Conservation (phyloP, 2,888 invertebrate genomes). For the Frankliniella fusca region DNA sequence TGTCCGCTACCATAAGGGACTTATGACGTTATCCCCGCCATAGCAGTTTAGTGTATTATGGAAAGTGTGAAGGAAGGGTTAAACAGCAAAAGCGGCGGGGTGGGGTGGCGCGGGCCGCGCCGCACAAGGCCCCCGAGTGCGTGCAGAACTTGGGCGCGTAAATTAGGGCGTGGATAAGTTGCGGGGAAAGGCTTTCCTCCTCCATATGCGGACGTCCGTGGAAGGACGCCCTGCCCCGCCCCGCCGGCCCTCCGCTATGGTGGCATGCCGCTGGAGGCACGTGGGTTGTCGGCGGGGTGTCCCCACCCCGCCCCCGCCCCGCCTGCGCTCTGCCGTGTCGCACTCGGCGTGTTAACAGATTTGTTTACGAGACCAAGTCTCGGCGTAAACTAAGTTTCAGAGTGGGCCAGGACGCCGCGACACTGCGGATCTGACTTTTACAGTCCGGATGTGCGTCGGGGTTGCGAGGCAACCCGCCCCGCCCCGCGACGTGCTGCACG, state of each 20-base stretch:
- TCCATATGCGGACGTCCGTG: neutral
- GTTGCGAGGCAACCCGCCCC: neutral
- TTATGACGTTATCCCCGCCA: too few species aligned
- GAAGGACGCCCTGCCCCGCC: neutral
- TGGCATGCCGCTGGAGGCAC: neutral
- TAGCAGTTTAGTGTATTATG: too few species aligned
- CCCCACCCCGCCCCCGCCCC: neutral
- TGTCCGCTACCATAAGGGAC: too few species aligned
- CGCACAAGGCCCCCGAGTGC: too few species aligned
- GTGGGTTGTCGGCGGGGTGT: too few species aligned
- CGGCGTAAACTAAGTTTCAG: conserved; percentile 10
- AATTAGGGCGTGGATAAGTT: too few species aligned
- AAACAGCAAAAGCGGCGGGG: too few species aligned
- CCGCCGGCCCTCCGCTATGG: neutral
- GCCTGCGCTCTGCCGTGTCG: neutral
- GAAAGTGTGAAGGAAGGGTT: too few species aligned
- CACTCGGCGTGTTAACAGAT: conserved; percentile 7
- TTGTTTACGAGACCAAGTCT: neutral
- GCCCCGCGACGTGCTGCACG: neutral
- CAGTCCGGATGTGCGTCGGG: conserved; percentile 8
- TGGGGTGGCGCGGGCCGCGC: too few species aligned
- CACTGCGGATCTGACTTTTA: conserved; percentile 6
- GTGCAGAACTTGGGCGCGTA: too few species aligned
- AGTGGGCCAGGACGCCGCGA: neutral
- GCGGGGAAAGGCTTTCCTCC: too few species aligned